phyloP scores from a whole-genome alignment of 2,888 invertebrate species.

The Hemistola chrysoprasaria region DNA sequence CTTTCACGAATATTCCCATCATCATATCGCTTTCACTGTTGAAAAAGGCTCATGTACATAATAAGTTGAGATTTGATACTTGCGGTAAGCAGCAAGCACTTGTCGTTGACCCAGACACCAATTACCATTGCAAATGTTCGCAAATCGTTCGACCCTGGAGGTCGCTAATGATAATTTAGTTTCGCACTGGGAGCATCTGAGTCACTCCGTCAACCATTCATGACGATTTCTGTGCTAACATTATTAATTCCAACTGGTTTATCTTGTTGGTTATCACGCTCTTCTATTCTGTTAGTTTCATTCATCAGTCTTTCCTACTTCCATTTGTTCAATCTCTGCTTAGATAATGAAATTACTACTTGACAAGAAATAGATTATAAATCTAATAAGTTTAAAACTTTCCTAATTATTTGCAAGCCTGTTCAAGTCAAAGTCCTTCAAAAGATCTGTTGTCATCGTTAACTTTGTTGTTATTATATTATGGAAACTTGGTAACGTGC shows the following conservation, averaged over 20 bases:
- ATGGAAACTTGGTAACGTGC: constrained; percentile 6
- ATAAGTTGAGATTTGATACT: background rate
- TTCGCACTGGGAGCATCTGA: constrained; percentile 41
- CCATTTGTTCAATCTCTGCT: too few species aligned
- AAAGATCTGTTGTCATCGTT: background rate
- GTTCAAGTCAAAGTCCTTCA: too few species aligned
- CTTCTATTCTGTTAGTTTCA: background rate
- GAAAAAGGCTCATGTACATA: too few species aligned
- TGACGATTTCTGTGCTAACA: constrained; percentile 34
- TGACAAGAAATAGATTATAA: too few species aligned
- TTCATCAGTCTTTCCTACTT: too few species aligned
- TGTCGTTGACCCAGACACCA: constrained; percentile 27
- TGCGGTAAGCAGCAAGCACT: constrained; percentile 12
- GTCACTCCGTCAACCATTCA: constrained; percentile 41
- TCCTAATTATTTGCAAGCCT: too few species aligned
- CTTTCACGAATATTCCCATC: too few species aligned
- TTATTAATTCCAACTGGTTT: constrained; percentile 1
- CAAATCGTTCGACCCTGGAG: constrained; percentile 59
- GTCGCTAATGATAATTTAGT: constrained; percentile 58
- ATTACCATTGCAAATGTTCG: constrained; percentile 38
- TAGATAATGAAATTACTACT: too few species aligned
- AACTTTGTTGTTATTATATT: constrained; percentile 15
- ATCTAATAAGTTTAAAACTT: too few species aligned
- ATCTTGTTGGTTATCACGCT: background rate
- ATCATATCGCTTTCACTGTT: too few species aligned